These are phyloP conservation scores for Neomonachus schauinslandi DNA, from an alignment of 2,113 vertebrate genomes.

Conservation along the genomic window DNA sequence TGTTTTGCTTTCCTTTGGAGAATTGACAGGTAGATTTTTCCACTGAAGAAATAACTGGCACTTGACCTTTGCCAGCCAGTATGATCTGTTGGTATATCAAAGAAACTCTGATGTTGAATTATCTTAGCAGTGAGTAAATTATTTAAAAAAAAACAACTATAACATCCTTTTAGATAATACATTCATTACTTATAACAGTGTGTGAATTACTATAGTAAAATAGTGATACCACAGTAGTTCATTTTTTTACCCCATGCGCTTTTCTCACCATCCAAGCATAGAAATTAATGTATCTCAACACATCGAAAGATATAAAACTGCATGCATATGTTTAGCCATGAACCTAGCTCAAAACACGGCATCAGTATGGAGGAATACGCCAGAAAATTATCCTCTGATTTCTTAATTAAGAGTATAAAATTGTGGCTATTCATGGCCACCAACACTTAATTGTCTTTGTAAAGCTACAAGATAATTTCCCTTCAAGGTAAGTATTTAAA, in stretches of 20 bases:
- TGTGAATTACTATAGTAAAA: neutral
- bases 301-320: neutral
- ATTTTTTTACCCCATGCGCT: neutral
- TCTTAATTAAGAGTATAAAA: neutral
- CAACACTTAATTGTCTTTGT: neutral
- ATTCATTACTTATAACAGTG: slow-evolving; percentile 22
- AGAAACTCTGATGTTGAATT: slow-evolving; percentile 69
- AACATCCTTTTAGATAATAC: slow-evolving; percentile 48
- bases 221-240: neutral
- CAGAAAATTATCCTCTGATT: slow-evolving; percentile 3
- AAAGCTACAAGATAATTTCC: slow-evolving; percentile 1
- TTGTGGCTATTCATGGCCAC: neutral
- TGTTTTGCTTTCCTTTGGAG: slow-evolving; percentile 50
- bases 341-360: neutral
- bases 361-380: neutral
- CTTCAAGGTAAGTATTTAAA: slow-evolving; percentile 20
- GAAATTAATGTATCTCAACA: slow-evolving; percentile 23
- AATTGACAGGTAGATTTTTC: slow-evolving; percentile 69
- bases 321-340: neutral
- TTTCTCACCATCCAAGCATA: neutral
- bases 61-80: slow-evolving; percentile 69
- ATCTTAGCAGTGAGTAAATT: slow-evolving; percentile 63
- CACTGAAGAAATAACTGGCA: slow-evolving; percentile 53
- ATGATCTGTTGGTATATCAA: slow-evolving; percentile 60
- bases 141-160: slow-evolving; percentile 34